Evolutionary conservation across 2,113 vertebrate genomes (phyloP), one percentile per base, ranked within the genome.

Genomic region (Coracopsis vasa): DNA sequence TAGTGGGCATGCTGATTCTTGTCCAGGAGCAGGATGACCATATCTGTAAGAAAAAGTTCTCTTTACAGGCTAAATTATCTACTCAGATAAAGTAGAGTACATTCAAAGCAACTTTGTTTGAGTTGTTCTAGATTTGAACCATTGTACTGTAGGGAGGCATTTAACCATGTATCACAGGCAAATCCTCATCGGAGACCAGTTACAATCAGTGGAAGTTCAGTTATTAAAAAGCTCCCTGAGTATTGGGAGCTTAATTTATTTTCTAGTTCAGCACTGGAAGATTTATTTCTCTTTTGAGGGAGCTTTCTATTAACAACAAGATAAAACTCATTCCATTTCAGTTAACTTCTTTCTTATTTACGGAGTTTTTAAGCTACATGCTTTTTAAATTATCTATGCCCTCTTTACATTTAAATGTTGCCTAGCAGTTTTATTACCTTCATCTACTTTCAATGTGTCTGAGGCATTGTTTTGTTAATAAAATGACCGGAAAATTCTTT

Each of bases 271-370:
- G 39, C 42, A 33, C 23, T 71, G 72, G 80, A 42, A 92, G 69
- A 95, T 95, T 83, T 94, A 86, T 94, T 88, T 89, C 47, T 87
- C 83, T 87, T 91, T 74, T 39, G 80, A 94, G 69, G 33, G 83
- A 89, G 69, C 56, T 84, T 94, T 86, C 77, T 87, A 81, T 91
- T 95, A 92, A 84, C 86, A 94, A 71, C 1, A 3, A 87, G 77
- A 86, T 45, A 87, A 94, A 95, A 74, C 56, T 88, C 20, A 94
- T 96, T 94, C 65, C 11, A 31, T 95, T 94, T 85, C 86, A 74
- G 53, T 88, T 94, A 95, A 92, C 82, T 87, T 96, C 81, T 87
- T 93, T 78, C 65, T 91, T 96, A 94, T 95, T 95, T 95, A 95
- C 9, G 0, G 61, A 87, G 54, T 79, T 92, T 90, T 91, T 78